Evolutionary conservation across 2,888 invertebrate genomes (phyloP).

Genomic region (Gerosis bhagava): DNA sequence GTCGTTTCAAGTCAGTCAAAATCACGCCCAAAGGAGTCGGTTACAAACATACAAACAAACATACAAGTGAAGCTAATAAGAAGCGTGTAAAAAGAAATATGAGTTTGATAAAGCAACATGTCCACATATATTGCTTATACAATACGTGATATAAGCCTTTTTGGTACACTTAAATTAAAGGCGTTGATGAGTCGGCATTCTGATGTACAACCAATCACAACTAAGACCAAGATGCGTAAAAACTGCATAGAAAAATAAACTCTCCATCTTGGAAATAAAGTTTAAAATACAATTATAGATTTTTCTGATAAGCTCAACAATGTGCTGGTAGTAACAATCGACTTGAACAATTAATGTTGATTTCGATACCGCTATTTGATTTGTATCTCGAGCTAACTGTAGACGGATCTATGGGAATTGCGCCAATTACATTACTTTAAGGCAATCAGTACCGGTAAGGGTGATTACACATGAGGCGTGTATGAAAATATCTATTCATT

Average conservation of each 20-base stretch:
- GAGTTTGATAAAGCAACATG: constrained; percentile 5
- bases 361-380: constrained; percentile 68
- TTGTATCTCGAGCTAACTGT: constrained; percentile 55
- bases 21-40: no score
- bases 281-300: constrained; percentile 11
- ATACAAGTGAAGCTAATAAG: no score
- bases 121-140: constrained; percentile 7
- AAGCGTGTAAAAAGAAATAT: no score
- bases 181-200: constrained; percentile 46
- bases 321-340: constrained; percentile 47
- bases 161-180: constrained; percentile 46
- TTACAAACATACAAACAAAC: no score
- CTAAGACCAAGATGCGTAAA: not conserved
- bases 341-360: constrained; percentile 69
- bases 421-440: constrained; percentile 58
- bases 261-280: constrained; percentile 14
- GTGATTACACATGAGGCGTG: no score
- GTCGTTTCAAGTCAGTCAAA: no score
- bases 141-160: constrained; percentile 30
- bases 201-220: constrained; percentile 11
- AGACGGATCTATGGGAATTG: constrained; percentile 59
- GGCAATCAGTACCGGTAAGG: constrained; percentile 41
- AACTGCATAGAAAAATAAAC: constrained; percentile 7
- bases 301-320: constrained; percentile 29
- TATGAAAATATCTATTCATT: no score